Base-by-base conservation (phyloP, 2,888 invertebrate species). In the Leucophora obtusa region DNA sequence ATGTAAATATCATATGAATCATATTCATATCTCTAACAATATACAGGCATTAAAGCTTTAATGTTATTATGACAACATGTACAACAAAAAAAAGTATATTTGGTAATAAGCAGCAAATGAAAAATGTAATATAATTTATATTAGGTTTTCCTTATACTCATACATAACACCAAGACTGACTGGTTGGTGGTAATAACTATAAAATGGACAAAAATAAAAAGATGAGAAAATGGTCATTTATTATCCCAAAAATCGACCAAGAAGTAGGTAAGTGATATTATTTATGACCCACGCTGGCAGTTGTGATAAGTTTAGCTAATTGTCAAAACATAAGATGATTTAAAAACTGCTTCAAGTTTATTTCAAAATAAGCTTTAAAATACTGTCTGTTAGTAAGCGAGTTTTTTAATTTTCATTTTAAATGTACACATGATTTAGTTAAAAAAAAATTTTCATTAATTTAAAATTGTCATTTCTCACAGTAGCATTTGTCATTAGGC, bases 401-500 rank as follows among this genome's bases (percentile, higher is more conserved):
- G 1, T 6, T 28, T 28, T 28, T 28, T 4, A 14, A 11, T 9
- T 38, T 38, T 38, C 11, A 38, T 10, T 38, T 14, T 11, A 1
- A 9, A 38, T 2, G 14, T 11, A n/a, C n/a, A n/a, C n/a, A 11
- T 38, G 8, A 28, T 38, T 14, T 38, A 38, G 11, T 11, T 38
- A 11, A 1, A 38, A 38, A 38, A 38, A 11, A 38, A 38, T 38
- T 9, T 38, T 14, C 38, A 11, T 47, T 47, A 47, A 47, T 47
- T 47, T 1, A 47, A 47, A 47, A 47, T 47, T 47, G 43, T 47
- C 43, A 47, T n/a, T n/a, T 47, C 43, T 47, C 43, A 47, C 76
- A 77, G 81, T 81, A 81, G 81, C 77, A 81, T 77, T 81, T 81
- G 77, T 81, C 81, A 81, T 81, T 81, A 77, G 60, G 73, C 65